A percentile compares a stretch with the other conserved stretches of the same genome.
These are phyloP conservation scores for Rhea pennata DNA, from an alignment of 2,113 vertebrate species.

Conservation along the genomic window DNA sequence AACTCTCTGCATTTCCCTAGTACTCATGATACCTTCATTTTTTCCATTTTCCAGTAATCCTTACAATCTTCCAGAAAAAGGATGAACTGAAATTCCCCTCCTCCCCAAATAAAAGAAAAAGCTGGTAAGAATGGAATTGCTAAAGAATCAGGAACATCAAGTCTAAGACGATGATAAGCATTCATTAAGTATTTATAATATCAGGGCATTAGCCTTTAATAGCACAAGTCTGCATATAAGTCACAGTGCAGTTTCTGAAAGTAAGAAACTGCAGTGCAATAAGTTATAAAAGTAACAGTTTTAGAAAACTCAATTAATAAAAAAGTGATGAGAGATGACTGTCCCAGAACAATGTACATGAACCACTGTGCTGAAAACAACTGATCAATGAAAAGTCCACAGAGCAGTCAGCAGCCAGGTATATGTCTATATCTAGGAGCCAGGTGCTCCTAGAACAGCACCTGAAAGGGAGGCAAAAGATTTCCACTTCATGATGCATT, in stretches of 20 bases:
- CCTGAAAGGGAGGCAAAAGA: neutral
- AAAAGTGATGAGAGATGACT: neutral
- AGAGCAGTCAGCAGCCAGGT: neutral
- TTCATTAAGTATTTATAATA: slow-evolving; percentile 45
- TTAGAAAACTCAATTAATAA: slow-evolving; percentile 9
- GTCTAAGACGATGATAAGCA: slow-evolving; percentile 5
- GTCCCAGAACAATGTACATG: neutral
- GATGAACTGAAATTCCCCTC: neutral
- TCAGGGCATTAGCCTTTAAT: slow-evolving; percentile 26
- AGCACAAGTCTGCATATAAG: neutral
- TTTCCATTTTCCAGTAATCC: neutral
- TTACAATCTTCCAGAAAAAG: neutral
- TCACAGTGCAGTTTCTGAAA: neutral
- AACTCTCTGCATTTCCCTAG: neutral
- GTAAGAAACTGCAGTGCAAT: neutral
- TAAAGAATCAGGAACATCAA: slow-evolving; percentile 3
- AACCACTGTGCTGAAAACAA: neutral
- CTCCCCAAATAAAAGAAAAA: neutral
- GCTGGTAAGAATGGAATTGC: neutral
- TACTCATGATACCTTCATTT: accelerated
- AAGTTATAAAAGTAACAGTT: slow-evolving; percentile 23
- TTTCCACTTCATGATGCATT: neutral
- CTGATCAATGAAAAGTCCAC: accelerated
- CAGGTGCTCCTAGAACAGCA: neutral
- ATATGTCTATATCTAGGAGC: too few relatives aligned